Evolutionary conservation across 1,140 invertebrate genomes (phyloP), one percentile per base, ranked within the genome.

Genomic region (Octopus sinensis): DNA sequence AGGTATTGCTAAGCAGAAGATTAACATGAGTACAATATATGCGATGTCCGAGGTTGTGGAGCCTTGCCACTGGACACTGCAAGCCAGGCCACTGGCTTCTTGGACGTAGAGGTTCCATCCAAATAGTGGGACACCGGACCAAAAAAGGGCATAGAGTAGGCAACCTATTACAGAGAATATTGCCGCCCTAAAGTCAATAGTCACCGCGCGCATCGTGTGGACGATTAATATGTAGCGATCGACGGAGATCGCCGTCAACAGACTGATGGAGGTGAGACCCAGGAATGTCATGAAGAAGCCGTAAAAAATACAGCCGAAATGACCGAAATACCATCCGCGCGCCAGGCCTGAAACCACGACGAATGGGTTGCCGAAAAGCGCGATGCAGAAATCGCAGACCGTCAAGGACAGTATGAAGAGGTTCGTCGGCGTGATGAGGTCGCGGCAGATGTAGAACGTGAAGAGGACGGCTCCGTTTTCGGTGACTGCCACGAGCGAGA

Each of bases 181-280:
- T 4, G 84, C 86, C 5, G 83, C 81, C 23, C 83, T 76, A 23
- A 81, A 79, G 7, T 82, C 86, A 13, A 87, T 85, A 43, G 84
- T 83, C 12, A 82, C 43, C 4, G 83, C 81, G 51, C 84, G 81
- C 9, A 88, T 68, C 0, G 87, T 86, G 30, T 85, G 85, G 43
- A 84, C 84, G 78, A 88, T 88, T 79, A 86, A 83, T 53, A 87
- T 80, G 79, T 88, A 88, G n/a, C 87, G 79, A 71, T 88, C 87
- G 30, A 88, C 17, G 1, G 87, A 84, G 43, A 88, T 88, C 10
- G 85, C 87, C 17, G 79, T 76, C 12, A 88, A 82, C 10, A 84
- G 79, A 56, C 86, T 87, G 82, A 88, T 83, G 78, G 85, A 85
- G 43, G 84, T 81, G n/a, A 85, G 43, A 0, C 87, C 87, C 6